Base-by-base conservation (phyloP, 1,140 invertebrate genomes). In the Oedothorax gibbosus region DNA sequence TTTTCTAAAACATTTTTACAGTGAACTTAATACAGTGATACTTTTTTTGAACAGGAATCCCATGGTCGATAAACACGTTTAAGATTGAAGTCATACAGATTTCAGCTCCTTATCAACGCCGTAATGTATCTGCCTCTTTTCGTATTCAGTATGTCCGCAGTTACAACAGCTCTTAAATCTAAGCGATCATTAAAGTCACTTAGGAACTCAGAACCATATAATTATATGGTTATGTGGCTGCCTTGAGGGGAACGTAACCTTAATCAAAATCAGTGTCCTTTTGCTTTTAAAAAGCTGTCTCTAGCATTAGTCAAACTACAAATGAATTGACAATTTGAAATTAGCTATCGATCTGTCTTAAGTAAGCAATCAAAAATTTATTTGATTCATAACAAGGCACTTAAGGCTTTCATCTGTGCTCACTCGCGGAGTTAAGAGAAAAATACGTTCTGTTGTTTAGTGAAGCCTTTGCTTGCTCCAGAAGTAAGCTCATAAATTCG, bases 361-460 rank as follows among this genome's bases (percentile, higher is more conserved):
- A 77, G 75, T 77, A 77, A 77, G 75, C 75, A 77, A 77, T 77
- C 75, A 77, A 77, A 77, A 62, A 77, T 18, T 62, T 57, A 77
- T 77, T 77, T 77, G 15, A 56, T 64, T 11, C 15, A 18, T 64
- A 64, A 64, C 56, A 64, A 20, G 60, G 60, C 49, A 56, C 65
- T 64, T 77, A 35, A 35, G n/a, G 51, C 54, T 77, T 77, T 65
- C 62, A 64, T 77, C 75, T n/a, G 15, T 6, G 35, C 57, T 64
- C 57, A 21, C 35, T 71, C 2, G 35, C 35, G 35, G 35, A 35
- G 18, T 50, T 49, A 64, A 56, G 35, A 64, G 75, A 11, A 35
- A 56, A 50, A 64, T 64, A 15, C 5, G 62, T 71, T 79, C 64
- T 68, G 66, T 35, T 20, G 18, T n/a, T 75, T 20, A 75, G 54